Percentiles rank a stretch among this genome's conserved stretches.
Evolutionary conservation across 35 echinoderm and acorn worm species (phyloP).

Genomic region (Amphiura filiformis): DNA sequence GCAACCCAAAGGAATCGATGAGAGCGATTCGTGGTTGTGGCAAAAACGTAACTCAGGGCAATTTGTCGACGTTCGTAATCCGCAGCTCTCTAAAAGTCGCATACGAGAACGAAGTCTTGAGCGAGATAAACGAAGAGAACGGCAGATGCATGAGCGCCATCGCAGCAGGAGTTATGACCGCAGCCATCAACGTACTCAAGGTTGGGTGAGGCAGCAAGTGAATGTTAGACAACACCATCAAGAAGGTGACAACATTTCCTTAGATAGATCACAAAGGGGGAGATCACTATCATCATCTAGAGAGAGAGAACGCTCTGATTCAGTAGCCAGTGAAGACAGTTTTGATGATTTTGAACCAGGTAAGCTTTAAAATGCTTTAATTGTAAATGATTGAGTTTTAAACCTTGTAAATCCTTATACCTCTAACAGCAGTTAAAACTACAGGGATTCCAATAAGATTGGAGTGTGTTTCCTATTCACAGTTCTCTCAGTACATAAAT

Average conservation of each 20-base stretch:
- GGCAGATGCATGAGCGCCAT: constrained; percentile 59
- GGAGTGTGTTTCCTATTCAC: too few species aligned
- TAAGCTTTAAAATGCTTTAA: background rate
- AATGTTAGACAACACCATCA: background rate
- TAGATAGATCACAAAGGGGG: background rate
- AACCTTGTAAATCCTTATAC: too few species aligned
- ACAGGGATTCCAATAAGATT: too few species aligned
- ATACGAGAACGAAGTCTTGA: constrained; percentile 79
- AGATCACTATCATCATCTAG: background rate
- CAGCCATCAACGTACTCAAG: constrained; percentile 6
- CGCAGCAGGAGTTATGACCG: constrained; percentile 77
- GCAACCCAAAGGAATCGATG: constrained; percentile 16
- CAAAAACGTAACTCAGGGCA: constrained; percentile 7
- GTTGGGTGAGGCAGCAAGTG: constrained; percentile 10
- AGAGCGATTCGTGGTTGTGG: constrained; percentile 19
- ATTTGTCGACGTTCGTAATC: background rate
- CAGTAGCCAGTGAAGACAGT: background rate
- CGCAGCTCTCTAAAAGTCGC: constrained; percentile 3
- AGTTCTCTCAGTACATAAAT: too few species aligned
- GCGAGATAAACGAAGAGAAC: constrained; percentile 63
- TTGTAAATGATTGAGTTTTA: too few species aligned
- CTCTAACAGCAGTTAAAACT: too few species aligned
- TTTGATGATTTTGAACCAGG: background rate
- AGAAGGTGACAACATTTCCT: background rate
- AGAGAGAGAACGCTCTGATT: background rate